Base-by-base conservation (phyloP, 2,888 invertebrate genomes). In the Tanaodytes sp. region DNA sequence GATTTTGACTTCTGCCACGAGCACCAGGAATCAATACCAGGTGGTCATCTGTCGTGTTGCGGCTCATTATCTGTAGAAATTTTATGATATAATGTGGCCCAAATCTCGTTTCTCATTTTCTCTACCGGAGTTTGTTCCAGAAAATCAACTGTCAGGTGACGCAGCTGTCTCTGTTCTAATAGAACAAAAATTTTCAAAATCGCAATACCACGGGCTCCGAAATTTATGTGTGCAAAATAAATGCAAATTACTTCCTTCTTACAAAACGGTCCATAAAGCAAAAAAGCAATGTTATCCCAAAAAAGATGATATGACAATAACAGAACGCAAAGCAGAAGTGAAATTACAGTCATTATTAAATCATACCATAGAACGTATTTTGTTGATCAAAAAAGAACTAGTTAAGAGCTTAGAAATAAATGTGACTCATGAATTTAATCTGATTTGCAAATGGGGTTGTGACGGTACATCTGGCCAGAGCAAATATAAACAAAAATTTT, bases 111-210 rank as follows among this genome's bases (percentile, higher is more conserved):
- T n/a, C n/a, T n/a, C n/a, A n/a, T n/a, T n/a, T n/a, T n/a, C n/a
- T n/a, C n/a, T n/a, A n/a, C n/a, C n/a, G 20, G 57, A 40, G 51
- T 30, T 45, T 48, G 55, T 55, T 48, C 43, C 36, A 31, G 63
- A 68, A 68, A 51, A 18, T 19, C 40, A 42, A 37, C 30, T 57
- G 23, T 58, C 64, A 48, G 19, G 33, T 39, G 46, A 71, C 33
- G 51, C 31, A 18, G 67, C 73, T 20, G 49, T 74, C 6, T 73
- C 71, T 39, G 39, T 73, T 42, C 15, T 67, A 15, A 51, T 74
- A 8, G 70, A 73, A 46, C n/a, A 36, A 37, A 63, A 63, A 45
- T 39, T 63, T n/a, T 63, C 62, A 33, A 63, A 63, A 52, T 36
- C 33, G 1, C 42, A 55, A 16, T 55, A 67, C 45, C 39, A 62